Conservation (phyloP, 30 jellyfish, hydroid and myxozoan genomes). For the Cassiopea andromeda region DNA sequence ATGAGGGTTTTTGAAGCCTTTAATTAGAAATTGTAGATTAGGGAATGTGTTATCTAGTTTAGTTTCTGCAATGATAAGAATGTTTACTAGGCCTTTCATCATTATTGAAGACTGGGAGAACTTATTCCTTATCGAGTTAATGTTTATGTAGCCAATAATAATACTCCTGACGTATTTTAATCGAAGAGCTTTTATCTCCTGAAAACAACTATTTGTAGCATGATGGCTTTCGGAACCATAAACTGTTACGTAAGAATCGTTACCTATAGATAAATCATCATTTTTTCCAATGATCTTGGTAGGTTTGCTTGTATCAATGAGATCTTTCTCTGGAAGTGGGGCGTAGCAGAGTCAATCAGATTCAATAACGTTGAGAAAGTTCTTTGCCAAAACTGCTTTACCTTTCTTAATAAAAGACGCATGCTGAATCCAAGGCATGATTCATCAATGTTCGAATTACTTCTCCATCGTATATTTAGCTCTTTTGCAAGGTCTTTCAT, state of each 20-base stretch:
- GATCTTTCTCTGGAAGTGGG: not conserved
- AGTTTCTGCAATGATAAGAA: too few relatives aligned
- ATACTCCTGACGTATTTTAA: not conserved
- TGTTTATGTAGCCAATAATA: conserved; percentile 13
- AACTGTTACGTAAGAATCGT: not conserved
- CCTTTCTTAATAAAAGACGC: not conserved
- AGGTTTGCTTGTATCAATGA: not conserved
- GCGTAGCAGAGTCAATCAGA: conserved; percentile 1
- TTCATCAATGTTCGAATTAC: not conserved
- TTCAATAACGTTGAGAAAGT: conserved; percentile 6
- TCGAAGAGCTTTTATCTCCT: conserved; percentile 3
- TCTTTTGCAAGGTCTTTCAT: not conserved
- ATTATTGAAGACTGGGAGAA: not conserved
- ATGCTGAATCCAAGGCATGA: not conserved
- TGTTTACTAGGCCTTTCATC: not conserved
- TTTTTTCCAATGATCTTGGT: not conserved
- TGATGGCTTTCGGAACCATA: not conserved
- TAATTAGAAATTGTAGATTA: too few relatives aligned
- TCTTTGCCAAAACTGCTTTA: conserved; percentile 1
- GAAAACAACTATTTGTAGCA: not conserved
- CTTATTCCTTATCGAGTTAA: conserved; percentile 14
- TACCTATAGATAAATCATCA: not conserved
- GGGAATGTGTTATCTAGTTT: too few relatives aligned
- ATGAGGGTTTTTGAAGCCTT: too few relatives aligned
- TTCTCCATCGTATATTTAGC: not conserved